phyloP scores from a whole-genome alignment of 2,888 invertebrate genomes.

The Acutogordius australiensis region DNA sequence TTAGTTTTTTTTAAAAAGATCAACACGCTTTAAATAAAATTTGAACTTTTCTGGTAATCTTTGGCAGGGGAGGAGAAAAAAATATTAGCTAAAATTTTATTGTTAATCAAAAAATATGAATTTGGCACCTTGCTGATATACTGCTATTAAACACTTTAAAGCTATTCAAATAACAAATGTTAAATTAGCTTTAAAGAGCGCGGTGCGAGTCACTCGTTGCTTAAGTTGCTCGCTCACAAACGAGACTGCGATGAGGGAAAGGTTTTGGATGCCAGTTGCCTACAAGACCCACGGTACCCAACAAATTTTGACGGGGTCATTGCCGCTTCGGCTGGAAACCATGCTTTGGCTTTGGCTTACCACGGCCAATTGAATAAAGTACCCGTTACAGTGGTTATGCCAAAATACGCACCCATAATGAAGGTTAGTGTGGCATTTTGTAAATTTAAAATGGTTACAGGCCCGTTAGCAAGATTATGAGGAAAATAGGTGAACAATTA shows the following conservation, averaged over 20 bases:
- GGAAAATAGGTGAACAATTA: no score
- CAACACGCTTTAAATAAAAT: no score
- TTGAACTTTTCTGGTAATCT: no score
- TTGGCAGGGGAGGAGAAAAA: no score
- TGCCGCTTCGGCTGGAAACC: slow-evolving; percentile 72
- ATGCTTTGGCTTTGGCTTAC: slow-evolving; percentile 52
- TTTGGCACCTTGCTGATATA: no score
- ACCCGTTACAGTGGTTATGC: slow-evolving; percentile 68
- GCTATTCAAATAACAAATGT: background rate
- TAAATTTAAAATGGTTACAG: background rate
- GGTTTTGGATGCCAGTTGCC: background rate
- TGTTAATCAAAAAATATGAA: no score
- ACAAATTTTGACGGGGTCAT: slow-evolving; percentile 37
- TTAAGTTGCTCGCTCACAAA: slow-evolving; percentile 35
- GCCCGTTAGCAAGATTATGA: no score
- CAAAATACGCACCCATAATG: slow-evolving; percentile 70
- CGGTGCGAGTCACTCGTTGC: slow-evolving; percentile 54
- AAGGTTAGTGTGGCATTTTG: no score
- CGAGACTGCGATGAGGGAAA: no score
- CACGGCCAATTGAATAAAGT: slow-evolving; percentile 41
- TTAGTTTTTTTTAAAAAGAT: no score
- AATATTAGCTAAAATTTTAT: no score
- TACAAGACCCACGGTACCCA: slow-evolving; percentile 14
- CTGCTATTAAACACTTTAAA: background rate
- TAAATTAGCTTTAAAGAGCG: slow-evolving; percentile 66